Conservation (phyloP, 2,888 invertebrate genomes). For the Polydesmus complanatus region DNA sequence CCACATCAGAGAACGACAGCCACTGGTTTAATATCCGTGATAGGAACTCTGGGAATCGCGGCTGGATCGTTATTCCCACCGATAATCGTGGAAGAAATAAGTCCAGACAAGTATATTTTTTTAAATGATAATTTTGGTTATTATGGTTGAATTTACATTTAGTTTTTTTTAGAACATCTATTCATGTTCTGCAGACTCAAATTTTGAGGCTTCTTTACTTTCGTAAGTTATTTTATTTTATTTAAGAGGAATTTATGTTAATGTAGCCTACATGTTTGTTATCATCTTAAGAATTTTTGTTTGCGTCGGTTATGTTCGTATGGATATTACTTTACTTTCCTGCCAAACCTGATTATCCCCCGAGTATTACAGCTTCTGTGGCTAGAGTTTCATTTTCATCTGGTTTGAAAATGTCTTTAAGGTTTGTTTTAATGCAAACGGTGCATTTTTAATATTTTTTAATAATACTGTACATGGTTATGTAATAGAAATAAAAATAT, state of each 20-base stretch:
- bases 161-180: background rate
- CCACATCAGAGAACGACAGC: conserved; percentile 11
- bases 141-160: background rate
- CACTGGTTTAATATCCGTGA: conserved; percentile 9
- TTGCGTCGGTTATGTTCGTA: conserved; percentile 8
- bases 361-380: conserved; percentile 8
- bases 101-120: background rate
- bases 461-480: background rate
- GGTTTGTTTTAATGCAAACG: too few relatives aligned
- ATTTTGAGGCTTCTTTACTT: conserved; percentile 8
- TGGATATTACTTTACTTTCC: conserved; percentile 12
- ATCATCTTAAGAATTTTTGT: conserved; percentile 5
- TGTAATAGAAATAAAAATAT: conserved; percentile 10
- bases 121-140: background rate
- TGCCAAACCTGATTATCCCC: conserved; percentile 6
- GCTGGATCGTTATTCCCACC: conserved; percentile 10
- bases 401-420: background rate
- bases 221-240: too few relatives aligned
- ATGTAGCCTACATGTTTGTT: background rate
- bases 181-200: background rate
- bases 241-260: too few relatives aligned
- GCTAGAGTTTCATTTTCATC: background rate
- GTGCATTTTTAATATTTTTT: too few relatives aligned
- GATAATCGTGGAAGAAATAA: conserved; percentile 8
- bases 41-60: conserved; percentile 5